Base-by-base conservation (phyloP, 2,888 invertebrate genomes). In the Harmothoe impar region DNA sequence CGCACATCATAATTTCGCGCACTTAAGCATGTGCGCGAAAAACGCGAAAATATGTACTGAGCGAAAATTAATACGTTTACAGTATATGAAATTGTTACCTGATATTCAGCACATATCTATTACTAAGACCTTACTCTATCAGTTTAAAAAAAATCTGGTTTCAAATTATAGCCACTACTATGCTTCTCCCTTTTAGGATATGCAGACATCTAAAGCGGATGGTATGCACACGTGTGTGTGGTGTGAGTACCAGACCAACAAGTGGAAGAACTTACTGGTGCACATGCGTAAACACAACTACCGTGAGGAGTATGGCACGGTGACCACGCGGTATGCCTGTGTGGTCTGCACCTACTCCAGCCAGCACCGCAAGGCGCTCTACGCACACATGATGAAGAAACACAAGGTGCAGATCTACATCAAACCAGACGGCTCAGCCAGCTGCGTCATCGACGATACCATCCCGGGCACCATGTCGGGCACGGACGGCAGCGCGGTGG, bases 351-450 rank as follows among this genome's bases (percentile, higher is more conserved):
- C 94, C 43, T 95, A 95, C 90, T 94, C 94, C 78, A 95, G 95
- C 91, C 94, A 94, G 17, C 93, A 93, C 31, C 91, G 95, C 0
- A 92, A 94, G 86, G 95, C 94, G 85, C 92, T 95, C 10, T 95
- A 94, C 90, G 94, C 94, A 90, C 95, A 95, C 89, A 94, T 95
- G 94, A 94, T 94, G 91, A 95, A 95, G 92, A 94, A 95, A 90
- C 95, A 95, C 92, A 94, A 94, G 72, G 94, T 95, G 68, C 94
- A 94, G 90, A 94, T 91, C 56, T 51, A 52, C 23, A 81, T 91
- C 20, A 78, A 84, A n/a, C 84, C 77, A 1, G 89, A 89, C 25
- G 89, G 89, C 0, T 52, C 89, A 29, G 78, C 89, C 29, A 89
- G 78, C 52, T 89, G 78, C 78, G 51, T 78, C 17, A 54, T 78